Base-by-base conservation (phyloP, 2,797 vertebrate genomes). In the Parambassis ranga region DNA sequence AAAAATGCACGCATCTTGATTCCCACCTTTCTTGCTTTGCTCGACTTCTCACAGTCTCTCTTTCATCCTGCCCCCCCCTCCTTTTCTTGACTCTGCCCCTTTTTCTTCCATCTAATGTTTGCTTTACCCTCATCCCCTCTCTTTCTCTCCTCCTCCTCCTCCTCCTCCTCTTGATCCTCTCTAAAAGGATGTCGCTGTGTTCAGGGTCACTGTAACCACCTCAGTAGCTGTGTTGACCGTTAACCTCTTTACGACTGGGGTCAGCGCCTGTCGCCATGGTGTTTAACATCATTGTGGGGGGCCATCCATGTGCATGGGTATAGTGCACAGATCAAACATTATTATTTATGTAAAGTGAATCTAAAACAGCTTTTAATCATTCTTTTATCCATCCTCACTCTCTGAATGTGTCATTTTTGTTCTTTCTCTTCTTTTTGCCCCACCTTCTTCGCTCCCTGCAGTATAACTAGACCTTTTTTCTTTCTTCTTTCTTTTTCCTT, bases 171-270 rank as follows among this genome's bases (percentile, higher is more conserved):
- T 49, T 32, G 46, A 55, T 72, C 53, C 57, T 63, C 44, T 50
- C 67, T 73, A 67, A 69, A n/a, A 77, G 77, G 86, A 89, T 87
- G 84, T 72, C 81, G 62, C 81, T 51, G 50, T 64, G 78, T 71
- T 85, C 81, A 68, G 83, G 80, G 78, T 89, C 81, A 80, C 69
- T 37, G 71, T 88, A 73, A 46, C 41, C 56, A 38, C 52, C 55
- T 63, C 63, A 69, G 75, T 78, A 74, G 71, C 66, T 39, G 18
- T 35, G 60, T 43, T 83, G 76, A 87, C 75, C 87, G 74, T 71
- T 87, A 64, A 84, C 89, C 87, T 80, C 77, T 81, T 83, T 83
- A 81, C 49, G 28, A 81, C 69, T 55, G 59, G 75, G 88, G 85
- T 91, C 89, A 89, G 42, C 4, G 71, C 77, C 74, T 77, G 76